These are phyloP conservation scores for Nemoura dubitans DNA, from an alignment of 2,888 invertebrate genomes.

Conservation along the genomic window DNA sequence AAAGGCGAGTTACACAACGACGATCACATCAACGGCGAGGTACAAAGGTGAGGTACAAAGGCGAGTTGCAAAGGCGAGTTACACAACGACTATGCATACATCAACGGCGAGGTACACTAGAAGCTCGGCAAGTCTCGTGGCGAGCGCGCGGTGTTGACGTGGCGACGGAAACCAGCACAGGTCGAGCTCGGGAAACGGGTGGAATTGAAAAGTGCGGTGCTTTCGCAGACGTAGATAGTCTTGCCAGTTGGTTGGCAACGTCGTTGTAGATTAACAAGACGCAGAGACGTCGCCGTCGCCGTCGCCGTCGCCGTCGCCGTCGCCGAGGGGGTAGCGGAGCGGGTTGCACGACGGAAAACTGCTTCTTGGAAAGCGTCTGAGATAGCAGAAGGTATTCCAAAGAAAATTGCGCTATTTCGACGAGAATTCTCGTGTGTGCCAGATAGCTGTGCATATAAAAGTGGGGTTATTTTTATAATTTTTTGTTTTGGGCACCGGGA, in stretches of 20 bases:
- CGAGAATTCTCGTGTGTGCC: neutral
- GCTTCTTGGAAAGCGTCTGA: conserved; percentile 36
- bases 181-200: neutral
- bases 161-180: neutral
- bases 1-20: too few relatives aligned
- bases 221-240: neutral
- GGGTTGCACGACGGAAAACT: conserved; percentile 18
- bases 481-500: neutral
- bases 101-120: too few relatives aligned
- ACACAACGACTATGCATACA: too few relatives aligned
- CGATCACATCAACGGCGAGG: too few relatives aligned
- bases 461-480: neutral
- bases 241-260: neutral
- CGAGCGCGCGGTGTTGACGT: too few relatives aligned
- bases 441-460: neutral
- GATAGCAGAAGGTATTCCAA: conserved; percentile 33
- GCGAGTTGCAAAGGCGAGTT: too few relatives aligned
- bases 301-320: neutral
- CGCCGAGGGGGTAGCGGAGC: neutral
- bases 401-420: conserved; percentile 15
- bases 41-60: too few relatives aligned
- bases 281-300: conserved; percentile 9
- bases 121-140: too few relatives aligned
- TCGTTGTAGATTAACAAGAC: conserved; percentile 32
- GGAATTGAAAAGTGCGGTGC: neutral